A percentile compares a stretch with the other conserved stretches of the same genome.
phyloP scores from a whole-genome alignment of 1,140 invertebrate genomes.

The Leptonema lineaticorne region DNA sequence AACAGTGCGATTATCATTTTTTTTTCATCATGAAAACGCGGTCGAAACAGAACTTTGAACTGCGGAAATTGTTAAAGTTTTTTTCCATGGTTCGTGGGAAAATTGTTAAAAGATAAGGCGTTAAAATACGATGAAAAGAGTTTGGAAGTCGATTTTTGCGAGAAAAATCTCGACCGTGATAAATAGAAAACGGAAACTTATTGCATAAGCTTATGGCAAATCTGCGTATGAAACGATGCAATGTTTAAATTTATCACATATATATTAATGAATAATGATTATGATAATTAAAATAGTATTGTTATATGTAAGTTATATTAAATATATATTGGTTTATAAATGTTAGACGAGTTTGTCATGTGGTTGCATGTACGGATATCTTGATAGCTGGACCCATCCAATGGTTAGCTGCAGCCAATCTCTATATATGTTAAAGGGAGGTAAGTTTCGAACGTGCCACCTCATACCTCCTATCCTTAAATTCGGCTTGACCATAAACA shows the following conservation, averaged over 20 bases:
- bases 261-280: neutral
- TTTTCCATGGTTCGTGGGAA: neutral
- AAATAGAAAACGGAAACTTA: conserved; percentile 13
- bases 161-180: neutral
- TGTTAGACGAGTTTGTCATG: neutral
- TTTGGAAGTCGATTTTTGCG: conserved; percentile 18
- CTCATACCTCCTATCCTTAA: neutral
- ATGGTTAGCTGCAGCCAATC: neutral
- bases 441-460: neutral
- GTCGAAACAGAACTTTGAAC: neutral
- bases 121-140: conserved; percentile 18
- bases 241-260: neutral
- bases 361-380: neutral
- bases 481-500: neutral
- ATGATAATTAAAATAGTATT: neutral
- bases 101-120: conserved; percentile 19
- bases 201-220: conserved; percentile 8
- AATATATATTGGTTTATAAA: neutral
- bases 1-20: conserved; percentile 14
- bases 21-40: conserved; percentile 6
- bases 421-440: neutral
- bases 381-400: neutral
- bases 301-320: neutral
- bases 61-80: conserved; percentile 15
- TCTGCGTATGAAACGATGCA: conserved; percentile 5